Evolutionary conservation across 2,113 vertebrate genomes (phyloP), one percentile per base, ranked within the genome.

Genomic region (Cynoglossus semilaevis): DNA sequence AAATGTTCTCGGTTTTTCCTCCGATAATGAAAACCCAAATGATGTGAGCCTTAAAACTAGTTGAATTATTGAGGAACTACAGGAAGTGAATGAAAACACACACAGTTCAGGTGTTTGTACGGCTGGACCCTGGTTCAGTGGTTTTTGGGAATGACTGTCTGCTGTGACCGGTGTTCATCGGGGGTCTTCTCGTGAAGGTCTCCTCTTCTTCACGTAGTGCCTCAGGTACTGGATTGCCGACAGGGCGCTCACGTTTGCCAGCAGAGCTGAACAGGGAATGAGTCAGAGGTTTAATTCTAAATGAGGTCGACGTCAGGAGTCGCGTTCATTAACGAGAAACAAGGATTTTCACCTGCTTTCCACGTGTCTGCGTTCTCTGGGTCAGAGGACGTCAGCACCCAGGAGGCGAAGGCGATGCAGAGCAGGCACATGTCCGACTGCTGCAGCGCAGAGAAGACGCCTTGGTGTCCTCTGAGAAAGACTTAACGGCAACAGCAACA

Each of bases 151-250:
- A 64, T 68, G 7, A 34, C 35, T 15, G 22, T 58, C 5, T 49
- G 8, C 35, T 36, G 46, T 56, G 51, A 14, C 48, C 35, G 40
- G n/a, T 9, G 40, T 14, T 49, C 58, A 13, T 87, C 84, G 84
- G 51, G 60, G 55, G 40, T 73, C 34, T 41, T 76, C 59, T 52
- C 45, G 51, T 42, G 56, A 16, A 45, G 58, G 62, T n/a, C 65
- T 76, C 58, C 8, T 36, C 50, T 53, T 74, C 80, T 65, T 83
- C 51, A 85, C 67, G 52, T 92, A 92, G 38, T 88, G 77, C 50
- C 95, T 90, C 88, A 98, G 92, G 85, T 94, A 96, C 67, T 90
- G 94, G 85, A 98, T 98, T n/a, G 96, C 96, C 0, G 95, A 98
- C 9, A 99, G 83, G 0, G 94, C 93, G 16, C 95, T 96, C 3